phyloP scores from a whole-genome alignment of 1,140 invertebrate species.

The Ips typographus region DNA sequence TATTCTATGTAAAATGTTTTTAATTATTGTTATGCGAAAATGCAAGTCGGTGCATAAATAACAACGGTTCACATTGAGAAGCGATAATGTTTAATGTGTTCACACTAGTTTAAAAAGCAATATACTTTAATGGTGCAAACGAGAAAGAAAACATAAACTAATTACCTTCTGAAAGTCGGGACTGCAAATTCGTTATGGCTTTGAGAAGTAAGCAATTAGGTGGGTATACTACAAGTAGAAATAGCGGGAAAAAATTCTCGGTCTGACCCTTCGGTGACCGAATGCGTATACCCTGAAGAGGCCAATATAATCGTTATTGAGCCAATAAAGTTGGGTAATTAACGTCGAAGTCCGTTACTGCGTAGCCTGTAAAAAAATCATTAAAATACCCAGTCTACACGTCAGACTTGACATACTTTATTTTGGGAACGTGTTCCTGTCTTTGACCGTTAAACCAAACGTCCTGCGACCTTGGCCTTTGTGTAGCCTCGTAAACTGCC shows the following conservation, averaged over 20 bases:
- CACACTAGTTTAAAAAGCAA: not conserved
- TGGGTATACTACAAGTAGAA: too few relatives aligned
- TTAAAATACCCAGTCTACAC: slow-evolving; percentile 36
- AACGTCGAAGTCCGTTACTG: slow-evolving; percentile 17
- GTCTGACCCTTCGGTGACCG: too few relatives aligned
- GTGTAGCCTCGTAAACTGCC: slow-evolving; percentile 34
- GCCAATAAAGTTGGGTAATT: not conserved
- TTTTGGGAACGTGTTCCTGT: slow-evolving; percentile 36
- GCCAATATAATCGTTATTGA: too few relatives aligned
- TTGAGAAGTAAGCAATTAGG: too few relatives aligned
- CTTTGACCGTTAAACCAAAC: slow-evolving; percentile 36
- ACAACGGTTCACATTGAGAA: not conserved
- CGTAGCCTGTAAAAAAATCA: slow-evolving; percentile 34
- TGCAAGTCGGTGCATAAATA: too few relatives aligned
- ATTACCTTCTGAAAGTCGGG: not conserved
- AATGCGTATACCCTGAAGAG: too few relatives aligned
- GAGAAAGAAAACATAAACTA: not conserved
- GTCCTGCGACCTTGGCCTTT: slow-evolving; percentile 34
- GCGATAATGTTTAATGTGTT: slow-evolving; percentile 2
- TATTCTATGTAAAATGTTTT: not conserved
- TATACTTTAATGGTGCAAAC: not conserved
- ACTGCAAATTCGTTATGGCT: too few relatives aligned
- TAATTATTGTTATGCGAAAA: too few relatives aligned
- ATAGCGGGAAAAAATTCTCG: too few relatives aligned
- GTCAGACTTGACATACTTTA: slow-evolving; percentile 38